phyloP scores from a whole-genome alignment of 1,140 invertebrate species.

The Diorhabda sublineata region DNA sequence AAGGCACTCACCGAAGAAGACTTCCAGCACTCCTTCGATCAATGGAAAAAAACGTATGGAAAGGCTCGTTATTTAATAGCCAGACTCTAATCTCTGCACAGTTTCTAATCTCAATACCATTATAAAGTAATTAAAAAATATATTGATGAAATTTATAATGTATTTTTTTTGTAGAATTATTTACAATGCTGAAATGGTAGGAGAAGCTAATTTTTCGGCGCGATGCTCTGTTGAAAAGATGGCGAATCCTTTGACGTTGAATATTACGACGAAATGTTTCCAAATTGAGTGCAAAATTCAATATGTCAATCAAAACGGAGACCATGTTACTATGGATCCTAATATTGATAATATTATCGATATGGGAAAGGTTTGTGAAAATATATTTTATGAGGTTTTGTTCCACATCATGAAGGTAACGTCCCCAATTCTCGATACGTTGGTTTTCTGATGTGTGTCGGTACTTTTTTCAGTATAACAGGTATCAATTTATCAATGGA shows the following conservation, averaged over 20 bases:
- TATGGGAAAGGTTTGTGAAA: constrained; percentile 40
- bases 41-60: too few species aligned
- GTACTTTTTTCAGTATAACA: too few species aligned
- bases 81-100: too few species aligned
- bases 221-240: constrained; percentile 46
- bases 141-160: neutral
- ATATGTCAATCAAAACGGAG: constrained; percentile 23
- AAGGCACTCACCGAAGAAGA: too few species aligned
- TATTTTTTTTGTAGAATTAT: constrained; percentile 35
- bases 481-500: too few species aligned
- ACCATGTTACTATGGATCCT: constrained; percentile 30
- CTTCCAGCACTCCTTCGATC: too few species aligned
- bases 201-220: constrained; percentile 43
- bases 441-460: neutral
- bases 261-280: constrained; percentile 39
- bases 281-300: constrained; percentile 35
- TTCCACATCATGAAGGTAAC: neutral
- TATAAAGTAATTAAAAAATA: too few species aligned
- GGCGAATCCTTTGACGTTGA: constrained; percentile 41
- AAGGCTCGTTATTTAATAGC: too few species aligned
- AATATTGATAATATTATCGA: constrained; percentile 46
- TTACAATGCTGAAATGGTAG: constrained; percentile 41
- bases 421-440: neutral
- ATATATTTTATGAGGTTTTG: neutral
- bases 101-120: too few species aligned